These are phyloP conservation scores for Allophyes oxyacanthae DNA, from an alignment of 2,888 invertebrate species.

Conservation along the genomic window DNA sequence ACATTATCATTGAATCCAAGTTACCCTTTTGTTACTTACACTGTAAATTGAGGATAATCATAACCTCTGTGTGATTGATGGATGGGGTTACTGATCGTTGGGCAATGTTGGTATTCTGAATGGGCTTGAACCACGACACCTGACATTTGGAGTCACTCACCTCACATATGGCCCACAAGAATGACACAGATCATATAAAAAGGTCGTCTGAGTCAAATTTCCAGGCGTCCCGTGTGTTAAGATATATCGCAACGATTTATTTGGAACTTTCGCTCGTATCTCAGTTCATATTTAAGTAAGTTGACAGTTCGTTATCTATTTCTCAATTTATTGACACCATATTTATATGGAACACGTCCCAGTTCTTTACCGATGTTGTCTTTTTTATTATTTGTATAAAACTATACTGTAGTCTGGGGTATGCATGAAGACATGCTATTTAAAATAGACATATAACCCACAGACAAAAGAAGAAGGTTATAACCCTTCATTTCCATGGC, in stretches of 20 bases:
- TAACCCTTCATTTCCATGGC: too few species aligned
- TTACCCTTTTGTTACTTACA: conserved; percentile 55
- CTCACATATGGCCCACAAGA: conserved; percentile 54
- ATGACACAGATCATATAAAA: conserved; percentile 62
- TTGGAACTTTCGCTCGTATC: conserved; percentile 33
- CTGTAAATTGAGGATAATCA: conserved; percentile 66
- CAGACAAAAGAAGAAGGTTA: too few species aligned
- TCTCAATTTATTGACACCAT: conserved; percentile 41
- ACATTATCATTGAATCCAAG: conserved; percentile 50
- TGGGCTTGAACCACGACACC: conserved; percentile 56
- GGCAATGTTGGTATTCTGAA: conserved; percentile 60
- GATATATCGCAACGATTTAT: conserved; percentile 39
- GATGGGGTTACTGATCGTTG: conserved; percentile 62
- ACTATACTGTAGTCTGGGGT: too few species aligned
- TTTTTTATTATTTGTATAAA: too few species aligned
- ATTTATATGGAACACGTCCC: conserved; percentile 31
- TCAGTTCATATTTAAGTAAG: conserved; percentile 34
- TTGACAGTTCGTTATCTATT: conserved; percentile 52
- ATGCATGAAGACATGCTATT: too few species aligned
- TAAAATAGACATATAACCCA: too few species aligned
- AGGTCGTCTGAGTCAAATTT: conserved; percentile 52
- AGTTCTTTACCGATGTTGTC: conserved; percentile 24
- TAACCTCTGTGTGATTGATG: conserved; percentile 63
- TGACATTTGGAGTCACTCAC: conserved; percentile 63
- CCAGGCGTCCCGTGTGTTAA: conserved; percentile 45